Evolutionary conservation across 2,113 vertebrate genomes (phyloP).

Genomic region (Hippolais icterina): DNA sequence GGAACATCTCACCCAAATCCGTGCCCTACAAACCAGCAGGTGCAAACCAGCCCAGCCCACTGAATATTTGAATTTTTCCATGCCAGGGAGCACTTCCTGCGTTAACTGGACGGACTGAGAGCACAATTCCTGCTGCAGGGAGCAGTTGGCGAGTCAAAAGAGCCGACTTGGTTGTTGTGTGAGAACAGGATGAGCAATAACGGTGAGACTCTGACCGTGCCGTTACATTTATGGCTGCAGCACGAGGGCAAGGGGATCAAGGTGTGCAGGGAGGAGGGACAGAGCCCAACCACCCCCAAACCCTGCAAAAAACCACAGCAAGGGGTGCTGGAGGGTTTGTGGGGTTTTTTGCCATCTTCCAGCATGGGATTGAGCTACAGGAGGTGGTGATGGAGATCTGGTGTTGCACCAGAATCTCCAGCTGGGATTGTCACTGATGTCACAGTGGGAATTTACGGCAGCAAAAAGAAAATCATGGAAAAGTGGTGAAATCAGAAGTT

Average conservation of each 20-base stretch:
- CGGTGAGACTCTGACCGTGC: background rate
- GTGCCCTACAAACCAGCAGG: background rate
- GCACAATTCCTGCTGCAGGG: background rate
- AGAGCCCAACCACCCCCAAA: background rate
- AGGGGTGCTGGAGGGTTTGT: fast-evolving
- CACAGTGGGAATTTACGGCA: background rate
- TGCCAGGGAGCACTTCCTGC: background rate
- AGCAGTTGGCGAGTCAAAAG: background rate
- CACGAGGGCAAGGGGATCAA: fast-evolving
- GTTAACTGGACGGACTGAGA: background rate
- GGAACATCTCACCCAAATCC: background rate
- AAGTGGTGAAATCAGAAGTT: background rate
- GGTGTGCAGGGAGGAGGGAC: background rate
- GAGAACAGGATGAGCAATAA: background rate
- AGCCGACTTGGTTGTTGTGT: background rate
- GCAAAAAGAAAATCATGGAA: fast-evolving
- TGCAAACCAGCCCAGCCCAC: background rate
- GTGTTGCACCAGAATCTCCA: background rate
- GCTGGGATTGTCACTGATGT: background rate
- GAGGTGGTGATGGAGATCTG: background rate
- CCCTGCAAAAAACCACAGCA: fast-evolving
- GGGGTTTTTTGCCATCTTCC: background rate
- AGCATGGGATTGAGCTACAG: fast-evolving
- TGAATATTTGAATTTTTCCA: background rate
- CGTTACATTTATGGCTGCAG: background rate